These are phyloP conservation scores for Asarcornis scutulata DNA, from an alignment of 2,113 vertebrate genomes.

Conservation along the genomic window DNA sequence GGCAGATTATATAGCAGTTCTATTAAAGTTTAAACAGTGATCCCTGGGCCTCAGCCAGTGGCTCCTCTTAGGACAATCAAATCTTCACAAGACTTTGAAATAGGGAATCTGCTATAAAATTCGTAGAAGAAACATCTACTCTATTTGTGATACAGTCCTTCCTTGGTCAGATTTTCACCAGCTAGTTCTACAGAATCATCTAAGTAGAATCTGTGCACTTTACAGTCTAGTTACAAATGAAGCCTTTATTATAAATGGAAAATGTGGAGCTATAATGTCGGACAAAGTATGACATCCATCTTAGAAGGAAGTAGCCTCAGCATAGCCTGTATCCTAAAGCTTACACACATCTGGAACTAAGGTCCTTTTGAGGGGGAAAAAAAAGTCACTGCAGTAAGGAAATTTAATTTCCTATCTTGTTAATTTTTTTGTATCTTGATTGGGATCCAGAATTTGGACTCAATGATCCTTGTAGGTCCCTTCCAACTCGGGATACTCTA, in stretches of 20 bases:
- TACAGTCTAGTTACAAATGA: background rate
- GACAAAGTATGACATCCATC: background rate
- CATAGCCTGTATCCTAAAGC: background rate
- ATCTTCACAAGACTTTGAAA: background rate
- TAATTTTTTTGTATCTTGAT: background rate
- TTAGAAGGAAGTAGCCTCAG: background rate
- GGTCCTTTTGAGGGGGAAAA: background rate
- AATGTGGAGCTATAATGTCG: too few relatives aligned
- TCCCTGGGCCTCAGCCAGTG: background rate
- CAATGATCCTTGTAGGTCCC: too few relatives aligned
- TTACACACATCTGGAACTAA: background rate
- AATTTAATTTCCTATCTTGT: background rate
- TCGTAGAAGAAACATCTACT: background rate
- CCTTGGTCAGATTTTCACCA: background rate
- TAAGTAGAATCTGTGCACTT: background rate
- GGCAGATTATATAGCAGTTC: background rate
- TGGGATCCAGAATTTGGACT: too few relatives aligned
- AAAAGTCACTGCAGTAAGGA: background rate
- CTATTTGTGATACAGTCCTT: background rate
- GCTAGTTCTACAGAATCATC: background rate
- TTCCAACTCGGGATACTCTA: too few relatives aligned
- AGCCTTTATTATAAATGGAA: background rate
- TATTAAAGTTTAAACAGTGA: slow-evolving; percentile 18
- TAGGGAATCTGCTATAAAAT: background rate
- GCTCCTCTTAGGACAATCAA: background rate